Evolutionary conservation across 2,113 vertebrate genomes (phyloP).

Genomic region (Fulmarus glacialis): DNA sequence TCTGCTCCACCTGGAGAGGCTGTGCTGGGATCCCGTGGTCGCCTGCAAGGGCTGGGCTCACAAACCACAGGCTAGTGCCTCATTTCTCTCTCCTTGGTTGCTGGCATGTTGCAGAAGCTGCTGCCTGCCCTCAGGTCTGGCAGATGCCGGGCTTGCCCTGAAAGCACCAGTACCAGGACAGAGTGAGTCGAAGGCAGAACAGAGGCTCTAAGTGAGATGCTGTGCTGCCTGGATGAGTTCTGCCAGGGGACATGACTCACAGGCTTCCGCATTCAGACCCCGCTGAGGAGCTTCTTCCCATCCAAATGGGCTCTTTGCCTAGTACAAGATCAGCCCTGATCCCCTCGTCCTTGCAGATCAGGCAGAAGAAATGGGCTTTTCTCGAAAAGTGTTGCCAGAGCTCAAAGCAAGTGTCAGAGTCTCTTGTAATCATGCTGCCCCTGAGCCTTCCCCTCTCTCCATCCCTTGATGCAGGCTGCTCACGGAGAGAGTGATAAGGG

Average conservation of each 20-base stretch:
- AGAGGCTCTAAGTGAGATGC: background rate
- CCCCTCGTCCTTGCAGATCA: background rate
- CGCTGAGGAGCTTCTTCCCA: background rate
- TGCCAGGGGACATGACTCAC: background rate
- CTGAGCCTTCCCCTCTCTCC: background rate
- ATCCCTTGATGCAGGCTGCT: background rate
- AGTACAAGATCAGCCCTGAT: background rate
- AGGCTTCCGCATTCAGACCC: background rate
- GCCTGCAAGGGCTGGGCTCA: background rate
- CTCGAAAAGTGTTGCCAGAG: background rate
- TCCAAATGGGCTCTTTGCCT: background rate
- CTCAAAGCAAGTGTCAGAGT: background rate
- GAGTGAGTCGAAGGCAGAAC: accelerated
- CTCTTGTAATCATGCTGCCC: accelerated
- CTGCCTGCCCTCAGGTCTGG: background rate
- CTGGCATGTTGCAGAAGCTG: background rate
- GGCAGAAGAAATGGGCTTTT: background rate
- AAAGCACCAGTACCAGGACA: background rate
- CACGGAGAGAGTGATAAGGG: accelerated
- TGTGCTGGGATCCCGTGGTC: background rate
- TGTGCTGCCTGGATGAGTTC: accelerated
- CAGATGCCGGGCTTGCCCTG: background rate
- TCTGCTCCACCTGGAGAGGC: background rate
- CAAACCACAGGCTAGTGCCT: background rate
- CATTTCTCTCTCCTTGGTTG: background rate